phyloP scores from a whole-genome alignment of 2,888 invertebrate genomes.

The Cosmia pyralina region DNA sequence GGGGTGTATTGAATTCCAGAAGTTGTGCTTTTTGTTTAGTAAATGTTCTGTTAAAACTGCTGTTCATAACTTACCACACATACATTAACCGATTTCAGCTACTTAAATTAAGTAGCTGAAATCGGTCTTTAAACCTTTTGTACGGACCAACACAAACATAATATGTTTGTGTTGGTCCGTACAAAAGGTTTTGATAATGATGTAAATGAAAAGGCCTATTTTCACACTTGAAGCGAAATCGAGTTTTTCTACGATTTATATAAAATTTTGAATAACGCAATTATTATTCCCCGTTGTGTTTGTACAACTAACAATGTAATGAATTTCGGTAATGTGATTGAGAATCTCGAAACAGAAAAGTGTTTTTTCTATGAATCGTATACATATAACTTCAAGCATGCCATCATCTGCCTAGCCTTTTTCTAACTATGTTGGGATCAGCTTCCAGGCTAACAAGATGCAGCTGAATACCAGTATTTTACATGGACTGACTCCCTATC shows the following conservation, averaged over 20 bases:
- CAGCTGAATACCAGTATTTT: no score
- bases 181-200: constrained; percentile 9
- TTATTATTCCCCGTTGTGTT: constrained; percentile 17
- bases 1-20: background rate
- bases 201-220: constrained; percentile 8
- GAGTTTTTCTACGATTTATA: constrained; percentile 7
- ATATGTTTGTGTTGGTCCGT: background rate
- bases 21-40: constrained; percentile 3
- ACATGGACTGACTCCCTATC: no score
- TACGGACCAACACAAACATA: no score
- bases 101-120: no score
- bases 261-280: constrained; percentile 15
- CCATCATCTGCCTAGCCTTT: no score
- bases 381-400: constrained; percentile 4
- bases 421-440: no score
- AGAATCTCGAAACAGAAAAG: constrained; percentile 5
- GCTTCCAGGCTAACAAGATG: no score
- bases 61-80: background rate
- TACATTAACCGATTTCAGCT: background rate
- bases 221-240: constrained; percentile 10
- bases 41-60: constrained; percentile 4
- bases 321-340: background rate
- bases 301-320: constrained; percentile 9
- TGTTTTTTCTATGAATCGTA: constrained; percentile 1
- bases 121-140: no score